phyloP scores from a whole-genome alignment of 2,797 vertebrate species.

The Strix occidentalis region DNA sequence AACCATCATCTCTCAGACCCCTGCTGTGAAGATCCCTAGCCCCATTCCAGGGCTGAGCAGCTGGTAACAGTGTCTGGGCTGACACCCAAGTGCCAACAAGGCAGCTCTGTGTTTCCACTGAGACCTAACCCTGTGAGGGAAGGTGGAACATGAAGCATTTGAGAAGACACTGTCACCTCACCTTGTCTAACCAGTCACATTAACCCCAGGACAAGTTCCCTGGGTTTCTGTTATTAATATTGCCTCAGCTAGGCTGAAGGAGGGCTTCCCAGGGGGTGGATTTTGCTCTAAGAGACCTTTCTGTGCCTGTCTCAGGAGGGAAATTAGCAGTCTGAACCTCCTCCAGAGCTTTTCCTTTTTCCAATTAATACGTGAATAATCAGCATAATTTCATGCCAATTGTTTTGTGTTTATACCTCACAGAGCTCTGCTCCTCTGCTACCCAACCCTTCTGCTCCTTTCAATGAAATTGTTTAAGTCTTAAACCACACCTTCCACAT shows the following conservation, averaged over 20 bases:
- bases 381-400: background rate
- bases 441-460: background rate
- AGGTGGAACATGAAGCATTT: background rate
- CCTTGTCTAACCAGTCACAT: background rate
- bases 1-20: background rate
- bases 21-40: background rate
- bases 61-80: background rate
- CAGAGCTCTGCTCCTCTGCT: background rate
- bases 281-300: conserved; percentile 8
- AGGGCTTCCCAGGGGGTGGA: background rate
- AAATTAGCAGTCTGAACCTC: background rate
- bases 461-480: background rate
- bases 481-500: background rate
- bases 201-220: background rate
- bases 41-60: background rate
- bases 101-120: background rate
- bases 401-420: background rate
- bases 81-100: background rate
- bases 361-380: conserved; percentile 21
- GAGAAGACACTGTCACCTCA: background rate
- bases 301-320: background rate
- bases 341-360: conserved; percentile 1
- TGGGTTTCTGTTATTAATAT: background rate
- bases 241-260: background rate
- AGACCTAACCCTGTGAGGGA: background rate